Evolutionary conservation across 37 sponge, comb jelly and placozoan species (phyloP), one percentile per base, ranked within the genome.

Genomic region (Eunapius fragilis): DNA sequence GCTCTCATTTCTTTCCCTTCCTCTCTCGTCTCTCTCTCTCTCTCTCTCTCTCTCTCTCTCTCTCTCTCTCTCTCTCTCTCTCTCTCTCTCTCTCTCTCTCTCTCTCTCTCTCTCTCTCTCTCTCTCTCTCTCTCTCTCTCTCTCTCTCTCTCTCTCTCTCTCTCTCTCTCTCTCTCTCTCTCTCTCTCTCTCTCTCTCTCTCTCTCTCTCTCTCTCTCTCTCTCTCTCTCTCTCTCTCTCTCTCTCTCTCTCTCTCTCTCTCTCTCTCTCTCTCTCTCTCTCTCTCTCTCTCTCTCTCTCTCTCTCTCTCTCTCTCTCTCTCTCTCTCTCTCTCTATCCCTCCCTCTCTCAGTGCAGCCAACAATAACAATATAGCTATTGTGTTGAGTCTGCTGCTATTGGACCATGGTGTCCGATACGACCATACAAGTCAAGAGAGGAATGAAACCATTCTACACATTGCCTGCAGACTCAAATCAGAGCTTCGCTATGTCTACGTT

Each of bases 391-490:
- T 94, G 30, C 74, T 94, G 30, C 22, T 94, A 1, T 45, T 82
- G 6, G 34, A 81, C 0, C 89, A 71, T 31, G 58, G 86, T 19
- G 86, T 72, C 41, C 71, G 72, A 34, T 76, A 49, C n/a, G 14
- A 58, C 14, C n/a, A 72, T 30, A 27, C 75, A n/a, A 80, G 84
- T 35, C 89, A 94, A 72, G 36, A 47, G 4, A 67, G 30, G 3
- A 12, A 11, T 58, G 74, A 86, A 27, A 85, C 72, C 11, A 47
- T 85, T 30, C 82, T 94, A 22, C 95, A 94, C 76, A 78, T 91
- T 76, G 91, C 95, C 25, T 87, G 90, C 76, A 31, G 71, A 37
- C 67, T 74, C 4, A 85, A 67, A 50, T 86, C 85, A 22, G 34
- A 72, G 22, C 74, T 91, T 24, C 82, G 95, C 25, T 94, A 41